Evolutionary conservation across 2,797 vertebrate species (phyloP).

Genomic region (Pempheris klunzingeri): DNA sequence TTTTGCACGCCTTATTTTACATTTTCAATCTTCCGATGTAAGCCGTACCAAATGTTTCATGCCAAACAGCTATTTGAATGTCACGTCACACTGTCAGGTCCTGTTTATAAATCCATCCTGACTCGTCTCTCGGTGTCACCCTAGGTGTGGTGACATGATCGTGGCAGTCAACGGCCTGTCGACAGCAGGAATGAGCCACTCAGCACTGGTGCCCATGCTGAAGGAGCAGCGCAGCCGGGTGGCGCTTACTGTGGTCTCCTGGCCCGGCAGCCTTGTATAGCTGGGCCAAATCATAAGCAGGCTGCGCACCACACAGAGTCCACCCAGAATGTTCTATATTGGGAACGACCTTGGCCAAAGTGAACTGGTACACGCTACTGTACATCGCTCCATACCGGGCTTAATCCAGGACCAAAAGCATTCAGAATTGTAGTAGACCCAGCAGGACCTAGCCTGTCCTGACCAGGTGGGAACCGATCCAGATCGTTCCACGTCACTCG

Average conservation of each 20-base stretch:
- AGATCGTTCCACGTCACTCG: conserved; percentile 74
- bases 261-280: conserved; percentile 98
- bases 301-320: conserved; percentile 49
- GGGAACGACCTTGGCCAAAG: conserved; percentile 76
- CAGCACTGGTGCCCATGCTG: conserved; percentile 96
- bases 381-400: conserved; percentile 77
- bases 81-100: not conserved
- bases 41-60: not conserved
- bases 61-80: not conserved
- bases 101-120: conserved; percentile 11
- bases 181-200: conserved; percentile 98
- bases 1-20: not conserved
- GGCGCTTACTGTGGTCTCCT: conserved; percentile 96
- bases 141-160: conserved; percentile 98
- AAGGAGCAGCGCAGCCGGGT: conserved; percentile 98
- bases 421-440: conserved; percentile 74
- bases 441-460: conserved; percentile 71
- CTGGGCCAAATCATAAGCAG: conserved; percentile 44
- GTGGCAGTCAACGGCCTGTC: conserved; percentile 96
- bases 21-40: not conserved
- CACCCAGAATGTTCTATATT: conserved; percentile 72
- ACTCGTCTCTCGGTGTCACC: conserved; percentile 29
- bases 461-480: conserved; percentile 71
- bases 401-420: conserved; percentile 83
- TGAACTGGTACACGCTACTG: conserved; percentile 72